These are phyloP conservation scores for Bucco capensis DNA, from an alignment of 2,113 vertebrate genomes.

Conservation along the genomic window DNA sequence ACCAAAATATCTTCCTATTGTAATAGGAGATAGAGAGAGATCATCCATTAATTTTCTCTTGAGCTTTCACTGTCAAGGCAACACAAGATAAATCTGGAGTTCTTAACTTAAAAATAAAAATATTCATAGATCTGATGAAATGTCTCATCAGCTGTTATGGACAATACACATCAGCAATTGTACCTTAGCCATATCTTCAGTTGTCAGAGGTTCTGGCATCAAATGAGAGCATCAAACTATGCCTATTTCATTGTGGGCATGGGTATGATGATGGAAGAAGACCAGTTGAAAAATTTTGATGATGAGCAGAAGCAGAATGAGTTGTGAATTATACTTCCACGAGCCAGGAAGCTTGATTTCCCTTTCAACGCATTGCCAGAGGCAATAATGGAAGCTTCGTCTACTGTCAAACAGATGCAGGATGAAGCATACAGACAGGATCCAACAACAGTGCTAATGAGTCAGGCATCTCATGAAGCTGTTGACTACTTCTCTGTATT, in stretches of 20 bases:
- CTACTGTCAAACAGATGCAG: background rate
- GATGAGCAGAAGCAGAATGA: background rate
- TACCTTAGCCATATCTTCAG: background rate
- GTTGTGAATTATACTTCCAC: background rate
- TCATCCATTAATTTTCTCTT: background rate
- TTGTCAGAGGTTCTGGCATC: background rate
- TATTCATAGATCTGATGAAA: background rate
- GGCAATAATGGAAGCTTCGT: background rate
- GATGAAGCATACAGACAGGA: background rate
- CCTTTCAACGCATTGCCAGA: background rate
- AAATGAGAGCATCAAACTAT: background rate
- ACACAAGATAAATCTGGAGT: background rate
- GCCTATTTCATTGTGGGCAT: background rate
- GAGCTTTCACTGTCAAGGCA: background rate
- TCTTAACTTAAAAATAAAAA: background rate
- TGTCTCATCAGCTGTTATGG: background rate
- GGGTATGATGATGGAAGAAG: accelerated
- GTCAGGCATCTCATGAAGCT: background rate
- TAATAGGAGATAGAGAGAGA: background rate
- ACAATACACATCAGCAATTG: background rate
- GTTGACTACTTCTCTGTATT: background rate
- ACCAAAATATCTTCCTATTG: background rate
- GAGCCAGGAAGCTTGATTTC: background rate
- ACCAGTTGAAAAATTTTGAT: background rate
- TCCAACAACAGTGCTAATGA: background rate